Percentiles rank a stretch among this genome's conserved stretches.
Conservation (phyloP, 2,888 invertebrate species). For the Tetragonula carbonaria region DNA sequence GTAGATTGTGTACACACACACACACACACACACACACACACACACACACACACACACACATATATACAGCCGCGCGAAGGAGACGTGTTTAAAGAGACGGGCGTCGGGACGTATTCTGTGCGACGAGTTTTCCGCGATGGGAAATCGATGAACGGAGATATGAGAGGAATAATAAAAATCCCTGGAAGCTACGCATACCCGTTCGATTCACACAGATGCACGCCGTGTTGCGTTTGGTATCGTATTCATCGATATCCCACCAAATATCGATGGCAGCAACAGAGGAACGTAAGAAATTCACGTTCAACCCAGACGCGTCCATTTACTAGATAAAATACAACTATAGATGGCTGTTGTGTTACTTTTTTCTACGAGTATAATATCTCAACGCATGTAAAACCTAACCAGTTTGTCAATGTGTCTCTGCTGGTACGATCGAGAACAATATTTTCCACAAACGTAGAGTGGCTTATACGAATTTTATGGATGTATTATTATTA, state of each 20-base stretch:
- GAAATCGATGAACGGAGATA: conserved; percentile 21
- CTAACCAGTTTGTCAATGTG: too few species aligned
- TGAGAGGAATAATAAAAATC: conserved; percentile 37
- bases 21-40: too few species aligned
- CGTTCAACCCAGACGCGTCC: conserved; percentile 52
- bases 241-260: conserved; percentile 44
- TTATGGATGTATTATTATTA: too few species aligned
- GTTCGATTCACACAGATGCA: conserved; percentile 7
- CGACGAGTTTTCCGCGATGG: background rate
- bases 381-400: too few species aligned
- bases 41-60: too few species aligned
- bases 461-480: too few species aligned
- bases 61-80: background rate
- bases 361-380: background rate
- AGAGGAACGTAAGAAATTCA: conserved; percentile 61
- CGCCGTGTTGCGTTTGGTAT: conserved; percentile 52
- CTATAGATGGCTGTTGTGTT: conserved; percentile 55
- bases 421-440: too few species aligned
- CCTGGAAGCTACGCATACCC: conserved; percentile 2
- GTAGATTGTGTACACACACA: background rate
- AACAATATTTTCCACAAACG: too few species aligned
- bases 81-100: conserved; percentile 6
- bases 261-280: conserved; percentile 54
- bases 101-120: background rate
- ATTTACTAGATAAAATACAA: conserved; percentile 65